phyloP scores from a whole-genome alignment of 1,140 invertebrate genomes.

The Anastrepha obliqua region DNA sequence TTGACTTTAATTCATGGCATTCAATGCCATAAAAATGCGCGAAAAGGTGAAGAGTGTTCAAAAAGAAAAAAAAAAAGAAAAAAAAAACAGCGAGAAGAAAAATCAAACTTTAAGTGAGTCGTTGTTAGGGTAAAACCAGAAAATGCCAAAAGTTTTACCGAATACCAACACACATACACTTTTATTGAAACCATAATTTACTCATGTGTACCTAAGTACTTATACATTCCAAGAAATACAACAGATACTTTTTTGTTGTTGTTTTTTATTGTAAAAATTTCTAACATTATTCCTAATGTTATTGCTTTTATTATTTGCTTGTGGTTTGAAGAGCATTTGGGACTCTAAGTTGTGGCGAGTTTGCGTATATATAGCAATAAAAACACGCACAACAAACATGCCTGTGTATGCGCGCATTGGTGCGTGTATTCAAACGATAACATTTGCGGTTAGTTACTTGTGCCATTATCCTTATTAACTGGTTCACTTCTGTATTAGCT shows the following conservation, averaged over 20 bases:
- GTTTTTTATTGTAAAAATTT: constrained; percentile 14
- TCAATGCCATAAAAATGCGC: background rate
- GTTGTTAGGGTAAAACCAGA: background rate
- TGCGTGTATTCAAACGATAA: constrained; percentile 20
- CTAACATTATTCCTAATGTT: background rate
- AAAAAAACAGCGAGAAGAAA: background rate
- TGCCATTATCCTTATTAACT: constrained; percentile 8
- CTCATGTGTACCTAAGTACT: background rate
- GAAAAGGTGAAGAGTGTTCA: background rate
- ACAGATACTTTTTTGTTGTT: background rate
- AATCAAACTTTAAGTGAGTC: background rate
- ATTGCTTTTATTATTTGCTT: background rate
- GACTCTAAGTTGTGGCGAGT: too few species aligned
- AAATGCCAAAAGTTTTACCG: background rate
- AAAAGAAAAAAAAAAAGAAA: background rate
- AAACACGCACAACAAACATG: too few species aligned
- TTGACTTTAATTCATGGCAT: background rate
- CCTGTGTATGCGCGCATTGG: background rate
- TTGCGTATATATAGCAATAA: background rate
- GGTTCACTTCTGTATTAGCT: background rate
- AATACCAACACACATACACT: background rate
- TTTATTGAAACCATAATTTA: constrained; percentile 29
- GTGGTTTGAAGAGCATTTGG: background rate
- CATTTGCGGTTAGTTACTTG: constrained; percentile 20
- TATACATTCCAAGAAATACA: too few species aligned